phyloP scores from a whole-genome alignment of 2,888 invertebrate species.

The Diarsia dahlii region DNA sequence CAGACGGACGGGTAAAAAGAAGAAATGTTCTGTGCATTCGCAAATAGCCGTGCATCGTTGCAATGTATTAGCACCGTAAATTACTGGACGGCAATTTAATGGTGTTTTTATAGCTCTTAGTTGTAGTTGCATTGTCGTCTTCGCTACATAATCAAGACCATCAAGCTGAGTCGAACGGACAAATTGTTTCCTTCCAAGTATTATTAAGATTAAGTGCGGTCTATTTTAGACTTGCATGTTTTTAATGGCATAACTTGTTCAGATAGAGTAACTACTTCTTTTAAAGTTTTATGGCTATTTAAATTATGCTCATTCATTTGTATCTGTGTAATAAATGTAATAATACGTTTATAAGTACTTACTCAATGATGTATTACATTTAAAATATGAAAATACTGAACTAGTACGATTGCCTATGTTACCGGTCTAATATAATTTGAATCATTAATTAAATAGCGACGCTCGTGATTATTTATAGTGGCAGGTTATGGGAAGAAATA shows the following conservation, averaged over 20 bases:
- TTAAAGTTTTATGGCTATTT: not conserved
- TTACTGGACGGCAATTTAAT: slow-evolving; percentile 33
- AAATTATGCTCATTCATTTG: slow-evolving; percentile 5
- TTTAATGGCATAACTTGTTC: slow-evolving; percentile 1
- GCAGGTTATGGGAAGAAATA: not conserved
- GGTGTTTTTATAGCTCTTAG: slow-evolving; percentile 39
- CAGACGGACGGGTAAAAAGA: slow-evolving; percentile 44
- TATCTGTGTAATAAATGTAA: not conserved
- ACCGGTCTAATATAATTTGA: not conserved
- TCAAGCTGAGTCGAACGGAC: slow-evolving; percentile 21
- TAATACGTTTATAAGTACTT: not conserved
- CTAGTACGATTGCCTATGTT: not conserved
- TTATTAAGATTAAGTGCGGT: slow-evolving; percentile 15
- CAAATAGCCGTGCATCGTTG: slow-evolving; percentile 52
- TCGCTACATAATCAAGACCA: slow-evolving; percentile 21
- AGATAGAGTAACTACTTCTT: not conserved
- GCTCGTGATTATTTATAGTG: too few relatives aligned
- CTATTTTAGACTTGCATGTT: slow-evolving; percentile 11
- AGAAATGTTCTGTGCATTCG: slow-evolving; percentile 43
- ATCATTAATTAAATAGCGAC: not conserved
- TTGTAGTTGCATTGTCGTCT: slow-evolving; percentile 31
- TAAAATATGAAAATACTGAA: not conserved
- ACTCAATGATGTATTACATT: not conserved
- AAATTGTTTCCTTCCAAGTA: slow-evolving; percentile 22
- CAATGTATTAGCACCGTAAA: slow-evolving; percentile 47